These are phyloP conservation scores for Ornithoptera alexandrae DNA, from an alignment of 2,888 invertebrate species.

Conservation along the genomic window DNA sequence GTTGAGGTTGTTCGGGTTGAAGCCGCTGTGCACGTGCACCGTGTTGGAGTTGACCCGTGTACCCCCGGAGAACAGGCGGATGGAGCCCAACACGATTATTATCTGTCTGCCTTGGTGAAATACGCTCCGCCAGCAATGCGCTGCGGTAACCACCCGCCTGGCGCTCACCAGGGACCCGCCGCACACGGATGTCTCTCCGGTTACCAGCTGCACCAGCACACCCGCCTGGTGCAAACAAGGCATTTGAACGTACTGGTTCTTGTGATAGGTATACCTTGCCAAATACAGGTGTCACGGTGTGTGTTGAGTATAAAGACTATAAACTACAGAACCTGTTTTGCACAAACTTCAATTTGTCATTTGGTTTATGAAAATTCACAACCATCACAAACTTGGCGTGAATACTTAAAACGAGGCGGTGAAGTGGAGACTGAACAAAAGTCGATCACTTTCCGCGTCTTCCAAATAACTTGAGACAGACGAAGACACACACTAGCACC, in stretches of 20 bases:
- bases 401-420: too few relatives aligned
- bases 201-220: slow-evolving; percentile 8
- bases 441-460: too few relatives aligned
- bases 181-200: slow-evolving; percentile 14
- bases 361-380: too few relatives aligned
- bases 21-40: slow-evolving; percentile 18
- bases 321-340: too few relatives aligned
- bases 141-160: slow-evolving; percentile 22
- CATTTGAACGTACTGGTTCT: neutral
- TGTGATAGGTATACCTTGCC: too few relatives aligned
- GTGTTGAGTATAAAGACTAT: too few relatives aligned
- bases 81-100: slow-evolving; percentile 19
- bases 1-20: slow-evolving; percentile 16
- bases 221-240: neutral
- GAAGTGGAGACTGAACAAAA: too few relatives aligned
- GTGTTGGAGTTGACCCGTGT: slow-evolving; percentile 14
- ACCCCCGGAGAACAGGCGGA: slow-evolving; percentile 21
- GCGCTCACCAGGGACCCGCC: slow-evolving; percentile 20
- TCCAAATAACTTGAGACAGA: too few relatives aligned
- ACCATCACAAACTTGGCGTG: too few relatives aligned
- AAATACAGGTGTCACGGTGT: too few relatives aligned
- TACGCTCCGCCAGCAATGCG: slow-evolving; percentile 23
- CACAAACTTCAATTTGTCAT: too few relatives aligned
- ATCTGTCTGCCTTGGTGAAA: slow-evolving; percentile 11
- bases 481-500: too few relatives aligned